These are phyloP conservation scores for Bembecia ichneumoniformis DNA, from an alignment of 2,888 invertebrate species.

Conservation along the genomic window DNA sequence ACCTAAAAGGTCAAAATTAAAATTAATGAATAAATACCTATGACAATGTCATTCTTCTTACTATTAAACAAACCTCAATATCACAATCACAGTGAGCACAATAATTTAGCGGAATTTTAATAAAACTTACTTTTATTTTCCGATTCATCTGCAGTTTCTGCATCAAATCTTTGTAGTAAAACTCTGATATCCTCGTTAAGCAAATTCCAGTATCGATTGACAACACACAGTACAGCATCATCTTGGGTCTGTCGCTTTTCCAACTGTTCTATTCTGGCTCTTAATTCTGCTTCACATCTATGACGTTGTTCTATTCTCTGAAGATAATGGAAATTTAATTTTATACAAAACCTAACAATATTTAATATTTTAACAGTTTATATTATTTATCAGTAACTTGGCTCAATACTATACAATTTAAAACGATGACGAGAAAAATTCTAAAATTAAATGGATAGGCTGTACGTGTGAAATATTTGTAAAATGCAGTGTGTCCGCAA, in stretches of 20 bases:
- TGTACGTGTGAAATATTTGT: too few species aligned
- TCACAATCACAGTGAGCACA: too few species aligned
- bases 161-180: constrained; percentile 94
- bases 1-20: too few species aligned
- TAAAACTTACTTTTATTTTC: constrained; percentile 88
- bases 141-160: constrained; percentile 96
- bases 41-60: too few species aligned
- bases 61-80: too few species aligned
- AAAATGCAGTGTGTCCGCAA: too few species aligned
- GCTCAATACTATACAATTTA: too few species aligned
- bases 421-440: too few species aligned
- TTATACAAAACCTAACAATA: background rate
- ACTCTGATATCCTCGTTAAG: constrained; percentile 97
- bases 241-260: constrained; percentile 96
- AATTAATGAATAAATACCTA: too few species aligned
- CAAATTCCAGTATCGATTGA: constrained; percentile 97
- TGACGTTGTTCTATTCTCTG: constrained; percentile 93
- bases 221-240: constrained; percentile 97
- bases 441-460: too few species aligned
- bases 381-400: background rate
- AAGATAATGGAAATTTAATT: constrained; percentile 11
- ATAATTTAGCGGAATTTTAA: background rate
- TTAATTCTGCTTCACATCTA: constrained; percentile 86
- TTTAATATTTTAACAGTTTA: background rate
- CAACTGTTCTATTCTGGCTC: constrained; percentile 93